These are phyloP conservation scores for Perccottus glenii DNA, from an alignment of 2,113 vertebrate species.

Conservation along the genomic window DNA sequence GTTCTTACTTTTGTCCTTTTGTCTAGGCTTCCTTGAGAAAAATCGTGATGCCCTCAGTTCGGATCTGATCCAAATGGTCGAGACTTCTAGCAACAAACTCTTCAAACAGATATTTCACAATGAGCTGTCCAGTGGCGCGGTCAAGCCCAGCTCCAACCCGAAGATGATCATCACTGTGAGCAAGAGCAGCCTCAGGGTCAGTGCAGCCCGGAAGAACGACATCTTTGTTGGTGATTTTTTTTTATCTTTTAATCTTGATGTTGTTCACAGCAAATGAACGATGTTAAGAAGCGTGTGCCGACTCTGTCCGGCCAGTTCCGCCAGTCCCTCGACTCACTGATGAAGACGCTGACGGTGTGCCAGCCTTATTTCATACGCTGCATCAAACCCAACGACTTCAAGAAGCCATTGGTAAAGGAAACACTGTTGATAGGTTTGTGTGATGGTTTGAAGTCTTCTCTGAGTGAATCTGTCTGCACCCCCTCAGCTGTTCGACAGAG, in stretches of 20 bases:
- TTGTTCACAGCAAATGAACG: conserved; percentile 72
- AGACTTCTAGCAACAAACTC: conserved; percentile 89
- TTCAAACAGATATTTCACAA: conserved; percentile 84
- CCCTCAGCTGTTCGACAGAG: conserved; percentile 88
- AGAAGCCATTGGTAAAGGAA: conserved; percentile 91
- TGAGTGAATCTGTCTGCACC: not conserved
- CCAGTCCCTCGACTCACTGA: conserved; percentile 93
- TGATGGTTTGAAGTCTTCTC: not conserved
- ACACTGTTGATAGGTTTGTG: not conserved
- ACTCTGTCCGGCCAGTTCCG: conserved; percentile 92
- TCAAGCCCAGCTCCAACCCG: conserved; percentile 60
- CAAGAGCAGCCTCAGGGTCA: conserved; percentile 64
- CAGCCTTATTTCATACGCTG: conserved; percentile 97
- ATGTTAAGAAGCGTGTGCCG: conserved; percentile 80
- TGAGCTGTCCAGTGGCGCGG: conserved; percentile 58
- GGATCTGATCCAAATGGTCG: conserved; percentile 85
- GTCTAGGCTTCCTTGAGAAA: conserved; percentile 93
- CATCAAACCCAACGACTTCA: conserved; percentile 96
- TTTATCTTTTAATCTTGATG: not conserved
- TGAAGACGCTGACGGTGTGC: conserved; percentile 89
- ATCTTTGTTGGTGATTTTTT: not conserved
- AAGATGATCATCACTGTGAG: conserved; percentile 64
- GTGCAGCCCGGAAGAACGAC: not conserved
- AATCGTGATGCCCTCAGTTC: conserved; percentile 89
- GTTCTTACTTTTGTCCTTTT: not conserved